Conservation (phyloP, 2,797 vertebrate genomes). For the Eulemur mongoz region DNA sequence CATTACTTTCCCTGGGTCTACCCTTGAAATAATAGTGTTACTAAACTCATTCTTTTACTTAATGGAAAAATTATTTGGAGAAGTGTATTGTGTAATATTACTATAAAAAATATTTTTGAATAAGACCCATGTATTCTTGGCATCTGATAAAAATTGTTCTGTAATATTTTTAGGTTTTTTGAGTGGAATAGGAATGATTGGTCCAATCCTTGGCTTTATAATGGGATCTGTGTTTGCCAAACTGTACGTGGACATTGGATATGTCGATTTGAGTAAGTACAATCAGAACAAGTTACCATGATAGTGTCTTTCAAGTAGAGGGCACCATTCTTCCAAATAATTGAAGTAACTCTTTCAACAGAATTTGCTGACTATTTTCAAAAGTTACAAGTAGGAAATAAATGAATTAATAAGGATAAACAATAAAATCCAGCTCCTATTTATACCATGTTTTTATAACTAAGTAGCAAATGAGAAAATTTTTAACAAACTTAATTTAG, state of each 20-base stretch:
- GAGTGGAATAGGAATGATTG: conserved; percentile 90
- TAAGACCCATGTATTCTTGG: not conserved
- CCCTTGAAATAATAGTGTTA: not conserved
- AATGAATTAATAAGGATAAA: not conserved
- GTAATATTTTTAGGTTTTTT: conserved; percentile 87
- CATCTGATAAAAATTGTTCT: conserved; percentile 35
- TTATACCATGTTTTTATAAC: not conserved
- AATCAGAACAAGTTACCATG: not conserved
- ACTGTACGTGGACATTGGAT: conserved; percentile 95
- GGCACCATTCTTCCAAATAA: not conserved
- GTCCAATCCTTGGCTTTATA: conserved; percentile 90
- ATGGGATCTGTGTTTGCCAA: conserved; percentile 90
- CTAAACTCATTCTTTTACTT: not conserved
- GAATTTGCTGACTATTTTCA: not conserved
- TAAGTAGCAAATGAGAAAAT: not conserved
- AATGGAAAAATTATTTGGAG: not conserved
- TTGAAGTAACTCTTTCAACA: not conserved
- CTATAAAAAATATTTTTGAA: not conserved
- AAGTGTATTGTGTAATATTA: not conserved
- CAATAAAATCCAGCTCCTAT: not conserved
- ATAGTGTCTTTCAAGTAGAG: not conserved
- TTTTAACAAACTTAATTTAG: not conserved
- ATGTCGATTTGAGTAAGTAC: conserved; percentile 91
- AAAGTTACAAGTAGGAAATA: conserved; percentile 5
- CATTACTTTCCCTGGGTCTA: not conserved